Evolutionary conservation across 2,888 invertebrate genomes (phyloP).

Genomic region (Gerris lacustris): DNA sequence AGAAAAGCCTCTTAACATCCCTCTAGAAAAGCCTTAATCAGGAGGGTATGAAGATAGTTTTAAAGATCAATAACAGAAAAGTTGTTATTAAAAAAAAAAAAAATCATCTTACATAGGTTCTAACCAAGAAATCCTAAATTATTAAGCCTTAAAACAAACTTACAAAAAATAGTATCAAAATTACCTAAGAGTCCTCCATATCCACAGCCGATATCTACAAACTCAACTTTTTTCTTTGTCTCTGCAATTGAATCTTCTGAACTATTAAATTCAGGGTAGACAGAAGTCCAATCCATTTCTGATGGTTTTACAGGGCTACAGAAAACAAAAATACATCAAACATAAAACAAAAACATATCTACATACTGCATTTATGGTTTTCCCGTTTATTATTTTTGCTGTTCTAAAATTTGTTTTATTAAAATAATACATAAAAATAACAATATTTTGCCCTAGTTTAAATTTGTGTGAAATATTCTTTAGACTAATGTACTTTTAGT

Average conservation of each 20-base stretch:
- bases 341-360: slow-evolving; percentile 9
- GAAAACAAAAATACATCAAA: slow-evolving; percentile 33
- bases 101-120: not conserved
- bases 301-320: slow-evolving; percentile 68
- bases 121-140: too few species aligned
- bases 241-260: slow-evolving; percentile 33
- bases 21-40: too few species aligned
- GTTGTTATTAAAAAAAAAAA: not conserved
- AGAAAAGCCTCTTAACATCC: too few species aligned
- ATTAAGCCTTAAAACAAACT: not conserved
- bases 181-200: slow-evolving; percentile 85
- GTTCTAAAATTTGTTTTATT: too few species aligned
- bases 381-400: too few species aligned
- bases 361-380: too few species aligned
- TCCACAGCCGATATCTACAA: slow-evolving; percentile 95
- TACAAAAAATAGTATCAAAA: not conserved
- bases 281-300: slow-evolving; percentile 69
- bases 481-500: too few species aligned
- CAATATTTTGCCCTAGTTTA: too few species aligned
- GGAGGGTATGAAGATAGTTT: too few species aligned
- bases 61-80: not conserved
- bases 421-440: too few species aligned
- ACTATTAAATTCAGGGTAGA: slow-evolving; percentile 51
- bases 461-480: too few species aligned
- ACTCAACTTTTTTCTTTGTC: slow-evolving; percentile 52